Base-by-base conservation (phyloP, 2,113 vertebrate genomes). In the Poeciliopsis occidentalis region DNA sequence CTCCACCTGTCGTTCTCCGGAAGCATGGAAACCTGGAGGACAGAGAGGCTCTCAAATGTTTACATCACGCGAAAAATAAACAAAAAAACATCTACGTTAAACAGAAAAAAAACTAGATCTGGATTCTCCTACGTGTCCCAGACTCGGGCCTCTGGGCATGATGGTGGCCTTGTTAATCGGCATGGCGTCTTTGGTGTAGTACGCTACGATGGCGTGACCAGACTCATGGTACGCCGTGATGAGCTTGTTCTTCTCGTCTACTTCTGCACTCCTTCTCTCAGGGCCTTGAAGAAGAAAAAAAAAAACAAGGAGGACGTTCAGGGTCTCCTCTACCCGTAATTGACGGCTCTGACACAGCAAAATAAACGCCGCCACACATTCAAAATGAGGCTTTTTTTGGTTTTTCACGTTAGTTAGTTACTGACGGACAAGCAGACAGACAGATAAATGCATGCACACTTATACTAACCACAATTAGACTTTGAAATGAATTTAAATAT, bases 91-190 rank as follows among this genome's bases (percentile, higher is more conserved):
- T 6, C 10, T 2, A 41, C 10, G 34, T 64, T 11, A 2, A 32
- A 3, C 54, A 19, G 10, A 32, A 34, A 8, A 27, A n/a, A 11
- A 68, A 63, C 6, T 1, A 24, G 17, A 2, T 64, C 17, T 19
- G 26, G 22, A 84, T 62, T 65, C 60, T 44, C 95, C 95, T 88
- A 98, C 98, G n/a, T 99, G 98, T 83, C 98, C 98, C 76, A 99
- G 94, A 27, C 96, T 98, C 61, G 96, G 96, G 41, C 98, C 98
- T 76, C 98, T 90, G 26, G 98, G 98, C 98, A 99, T 99, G 90
- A 99, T 99, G 6, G 98, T 99, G 26, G 98, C 98, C 91, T 99
- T 99, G 92, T 99, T 99, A 84, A 99, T 99, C 0, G 98, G 98
- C 98, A 99, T 99, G 13, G 98, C 96, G 39, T 98, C 96, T 94